Base-by-base conservation (phyloP, 1,140 invertebrate species). In the Lepidostoma basale region DNA sequence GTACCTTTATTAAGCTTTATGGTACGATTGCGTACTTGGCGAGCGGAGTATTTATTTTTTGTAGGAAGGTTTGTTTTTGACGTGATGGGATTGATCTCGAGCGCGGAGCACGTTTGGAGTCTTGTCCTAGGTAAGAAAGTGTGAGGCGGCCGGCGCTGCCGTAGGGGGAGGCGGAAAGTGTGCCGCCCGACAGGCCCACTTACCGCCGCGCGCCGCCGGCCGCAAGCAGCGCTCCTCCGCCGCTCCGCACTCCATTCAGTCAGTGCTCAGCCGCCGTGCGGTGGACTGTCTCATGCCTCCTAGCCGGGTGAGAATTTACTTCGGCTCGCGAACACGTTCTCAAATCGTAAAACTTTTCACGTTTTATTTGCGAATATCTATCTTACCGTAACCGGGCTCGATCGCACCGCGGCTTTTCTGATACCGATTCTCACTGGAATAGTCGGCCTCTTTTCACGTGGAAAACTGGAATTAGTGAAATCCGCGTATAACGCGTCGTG, bases 121-220 rank as follows among this genome's bases (percentile, higher is more conserved):
- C 47, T 52, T 28, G 47, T 52, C 47, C 47, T 52, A 52, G 47
- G 47, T 16, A 52, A 3, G 12, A 44, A 26, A 49, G 65, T 39
- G 20, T 12, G 58, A 23, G 49, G 65, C 33, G 26, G 42, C 26
- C 25, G 22, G 40, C 14, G 60, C 14, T 14, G 45, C 12, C 22
- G 60, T 18, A 52, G 26, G 60, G 44, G 44, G 49, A 16, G 69
- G 44, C n/a, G 62, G 60, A 59, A 60, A 65, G 65, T 56, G 70
- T 75, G 75, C 67, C 75, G 73, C 71, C 74, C 76, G 75, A 75
- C 74, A 74, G 72, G 52, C 28, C 67, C 47, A 45, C 47, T 60
- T 66, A 58, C 49, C 75, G 76, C 67, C 75, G 73, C 73, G 74
- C 77, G 76, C 76, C 77, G 77, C 77, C 73, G 78, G 75, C 78